These are phyloP conservation scores for Euwallacea fornicatus DNA, from an alignment of 1,140 invertebrate genomes.

Conservation along the genomic window DNA sequence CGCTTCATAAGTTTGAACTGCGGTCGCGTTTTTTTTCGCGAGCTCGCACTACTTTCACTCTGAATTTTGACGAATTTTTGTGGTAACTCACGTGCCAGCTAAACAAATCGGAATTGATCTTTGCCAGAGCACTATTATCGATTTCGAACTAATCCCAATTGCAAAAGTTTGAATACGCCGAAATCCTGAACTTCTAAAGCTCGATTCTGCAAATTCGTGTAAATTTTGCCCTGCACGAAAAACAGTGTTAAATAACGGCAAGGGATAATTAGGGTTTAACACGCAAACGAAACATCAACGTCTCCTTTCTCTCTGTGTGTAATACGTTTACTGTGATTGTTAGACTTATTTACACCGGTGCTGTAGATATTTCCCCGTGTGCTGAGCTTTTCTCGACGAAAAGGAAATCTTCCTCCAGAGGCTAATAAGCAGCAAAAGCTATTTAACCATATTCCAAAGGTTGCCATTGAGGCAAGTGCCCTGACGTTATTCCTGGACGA, in stretches of 20 bases:
- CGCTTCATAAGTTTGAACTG: too few relatives aligned
- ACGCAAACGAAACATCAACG: conserved; percentile 33
- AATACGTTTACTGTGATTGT: conserved; percentile 5
- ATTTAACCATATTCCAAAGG: not conserved
- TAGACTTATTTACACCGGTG: not conserved
- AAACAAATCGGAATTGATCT: too few relatives aligned
- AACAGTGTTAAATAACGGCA: conserved; percentile 32
- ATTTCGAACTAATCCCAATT: too few relatives aligned
- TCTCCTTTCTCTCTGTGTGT: conserved; percentile 20
- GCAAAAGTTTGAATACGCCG: too few relatives aligned
- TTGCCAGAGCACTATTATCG: too few relatives aligned
- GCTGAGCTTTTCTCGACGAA: too few relatives aligned
- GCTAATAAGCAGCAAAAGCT: conserved; percentile 1
- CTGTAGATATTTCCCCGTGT: too few relatives aligned
- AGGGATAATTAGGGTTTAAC: conserved; percentile 28
- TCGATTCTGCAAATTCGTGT: conserved; percentile 16
- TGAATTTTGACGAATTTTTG: too few relatives aligned
- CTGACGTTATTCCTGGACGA: conserved; percentile 10
- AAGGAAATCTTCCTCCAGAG: not conserved
- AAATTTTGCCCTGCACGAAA: conserved; percentile 21
- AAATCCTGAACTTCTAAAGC: not conserved
- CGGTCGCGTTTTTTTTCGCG: too few relatives aligned
- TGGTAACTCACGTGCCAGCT: too few relatives aligned
- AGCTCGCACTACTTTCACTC: too few relatives aligned
- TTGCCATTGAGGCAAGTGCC: conserved; percentile 5